Conservation (phyloP, 2,888 invertebrate genomes). For the Eristalinus aeneus region DNA sequence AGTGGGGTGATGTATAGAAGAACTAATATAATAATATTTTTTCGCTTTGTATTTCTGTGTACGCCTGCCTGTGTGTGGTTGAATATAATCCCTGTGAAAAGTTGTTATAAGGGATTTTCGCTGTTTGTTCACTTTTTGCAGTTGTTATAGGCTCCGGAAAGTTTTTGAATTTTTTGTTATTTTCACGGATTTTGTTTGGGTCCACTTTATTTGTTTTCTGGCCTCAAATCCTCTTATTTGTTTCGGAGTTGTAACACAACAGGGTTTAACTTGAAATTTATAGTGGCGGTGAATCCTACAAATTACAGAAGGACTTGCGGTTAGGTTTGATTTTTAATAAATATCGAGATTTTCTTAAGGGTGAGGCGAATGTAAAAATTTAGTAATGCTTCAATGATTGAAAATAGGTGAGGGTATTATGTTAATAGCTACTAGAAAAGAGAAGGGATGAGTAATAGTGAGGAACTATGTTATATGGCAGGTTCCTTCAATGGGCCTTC, state of each 20-base stretch:
- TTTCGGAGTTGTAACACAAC: conserved; percentile 67
- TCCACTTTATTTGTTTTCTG: conserved; percentile 21
- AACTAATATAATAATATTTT: conserved; percentile 60
- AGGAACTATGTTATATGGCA: too few relatives aligned
- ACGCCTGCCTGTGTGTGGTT: conserved; percentile 5
- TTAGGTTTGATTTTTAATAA: conserved; percentile 37
- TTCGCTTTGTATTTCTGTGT: conserved; percentile 12
- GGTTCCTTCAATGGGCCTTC: too few relatives aligned
- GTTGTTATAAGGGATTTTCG: conserved; percentile 71
- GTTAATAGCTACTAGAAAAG: too few relatives aligned
- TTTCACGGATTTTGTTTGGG: conserved; percentile 43
- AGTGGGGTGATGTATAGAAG: conserved; percentile 47
- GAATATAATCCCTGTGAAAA: conserved; percentile 65
- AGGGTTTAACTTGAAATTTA: conserved; percentile 67
- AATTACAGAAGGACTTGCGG: conserved; percentile 64
- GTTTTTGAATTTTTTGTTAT: conserved; percentile 46
- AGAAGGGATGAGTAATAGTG: too few relatives aligned
- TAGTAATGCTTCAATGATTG: too few relatives aligned
- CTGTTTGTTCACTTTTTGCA: conserved; percentile 71
- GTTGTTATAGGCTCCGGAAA: conserved; percentile 70
- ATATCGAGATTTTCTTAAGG: background rate
- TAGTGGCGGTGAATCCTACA: conserved; percentile 65
- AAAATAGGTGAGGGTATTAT: too few relatives aligned
- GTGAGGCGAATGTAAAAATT: background rate
- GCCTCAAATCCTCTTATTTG: conserved; percentile 65